These are phyloP conservation scores for Vulpes ferrilata DNA, from an alignment of 2,113 vertebrate species.

Conservation along the genomic window DNA sequence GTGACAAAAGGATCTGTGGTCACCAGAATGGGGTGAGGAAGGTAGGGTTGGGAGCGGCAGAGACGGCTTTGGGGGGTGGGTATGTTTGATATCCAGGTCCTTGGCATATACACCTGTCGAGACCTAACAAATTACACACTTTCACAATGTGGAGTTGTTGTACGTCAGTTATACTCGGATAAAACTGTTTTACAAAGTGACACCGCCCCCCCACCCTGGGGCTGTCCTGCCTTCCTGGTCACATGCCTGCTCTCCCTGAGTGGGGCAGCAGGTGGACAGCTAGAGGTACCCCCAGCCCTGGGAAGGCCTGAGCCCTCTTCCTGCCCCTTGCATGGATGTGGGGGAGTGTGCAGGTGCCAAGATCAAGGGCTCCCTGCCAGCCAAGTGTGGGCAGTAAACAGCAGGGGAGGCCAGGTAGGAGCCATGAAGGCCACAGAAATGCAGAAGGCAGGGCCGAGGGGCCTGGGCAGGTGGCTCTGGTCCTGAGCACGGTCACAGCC, in stretches of 20 bases:
- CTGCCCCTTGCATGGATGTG: fast-evolving
- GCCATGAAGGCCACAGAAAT: conserved; percentile 38
- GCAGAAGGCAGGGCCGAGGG: neutral
- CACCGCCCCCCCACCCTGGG: neutral
- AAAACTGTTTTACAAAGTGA: neutral
- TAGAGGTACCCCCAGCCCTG: too few relatives aligned
- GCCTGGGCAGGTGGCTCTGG: neutral
- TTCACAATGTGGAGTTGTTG: neutral
- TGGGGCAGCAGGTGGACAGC: neutral
- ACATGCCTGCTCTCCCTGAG: fast-evolving
- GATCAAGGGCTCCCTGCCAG: conserved; percentile 62
- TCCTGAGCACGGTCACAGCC: neutral
- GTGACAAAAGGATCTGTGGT: neutral
- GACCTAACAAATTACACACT: fast-evolving
- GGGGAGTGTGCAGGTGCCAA: too few relatives aligned
- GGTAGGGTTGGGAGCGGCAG: neutral
- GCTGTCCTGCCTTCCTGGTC: too few relatives aligned
- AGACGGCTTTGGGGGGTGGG: neutral
- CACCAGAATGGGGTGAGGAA: neutral
- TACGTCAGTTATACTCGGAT: neutral
- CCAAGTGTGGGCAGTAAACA: conserved; percentile 72
- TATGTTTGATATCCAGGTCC: too few relatives aligned
- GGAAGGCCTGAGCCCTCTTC: neutral
- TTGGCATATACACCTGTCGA: neutral
- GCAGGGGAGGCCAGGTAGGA: conserved; percentile 70